Percentiles rank a stretch among this genome's conserved stretches.
Conservation (phyloP, 2,888 invertebrate genomes). For the Apamea crenata region DNA sequence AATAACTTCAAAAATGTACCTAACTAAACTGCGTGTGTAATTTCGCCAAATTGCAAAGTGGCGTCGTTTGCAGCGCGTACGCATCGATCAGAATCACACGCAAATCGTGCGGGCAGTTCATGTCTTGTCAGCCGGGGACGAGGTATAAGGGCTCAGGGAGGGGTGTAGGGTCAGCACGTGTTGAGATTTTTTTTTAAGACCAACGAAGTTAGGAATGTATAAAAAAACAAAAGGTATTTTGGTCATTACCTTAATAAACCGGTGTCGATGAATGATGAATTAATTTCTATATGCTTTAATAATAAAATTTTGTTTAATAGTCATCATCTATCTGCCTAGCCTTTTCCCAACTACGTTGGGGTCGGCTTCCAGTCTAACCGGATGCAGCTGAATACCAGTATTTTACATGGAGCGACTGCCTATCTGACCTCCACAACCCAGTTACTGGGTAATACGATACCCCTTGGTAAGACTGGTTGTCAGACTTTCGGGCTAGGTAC, state of each 20-base stretch:
- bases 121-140: slow-evolving; percentile 64
- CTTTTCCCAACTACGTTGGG: too few species aligned
- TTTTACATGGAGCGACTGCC: too few species aligned
- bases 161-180: slow-evolving; percentile 59
- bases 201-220: not conserved
- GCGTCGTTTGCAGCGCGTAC: slow-evolving; percentile 62
- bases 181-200: not conserved
- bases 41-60: slow-evolving; percentile 69
- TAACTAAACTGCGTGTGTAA: slow-evolving; percentile 25
- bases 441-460: too few species aligned
- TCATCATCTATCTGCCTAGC: too few species aligned
- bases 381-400: too few species aligned
- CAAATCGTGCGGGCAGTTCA: slow-evolving; percentile 74
- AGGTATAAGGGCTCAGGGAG: slow-evolving; percentile 17
- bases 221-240: not conserved
- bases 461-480: too few species aligned
- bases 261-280: not conserved
- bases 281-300: not conserved
- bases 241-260: not conserved
- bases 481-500: too few species aligned
- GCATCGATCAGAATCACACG: slow-evolving; percentile 76
- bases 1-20: slow-evolving; percentile 26
- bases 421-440: too few species aligned
- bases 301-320: too few species aligned
- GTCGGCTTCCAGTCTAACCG: too few species aligned